Conservation (phyloP, 2,113 vertebrate genomes). For the Ctenomys sociabilis region DNA sequence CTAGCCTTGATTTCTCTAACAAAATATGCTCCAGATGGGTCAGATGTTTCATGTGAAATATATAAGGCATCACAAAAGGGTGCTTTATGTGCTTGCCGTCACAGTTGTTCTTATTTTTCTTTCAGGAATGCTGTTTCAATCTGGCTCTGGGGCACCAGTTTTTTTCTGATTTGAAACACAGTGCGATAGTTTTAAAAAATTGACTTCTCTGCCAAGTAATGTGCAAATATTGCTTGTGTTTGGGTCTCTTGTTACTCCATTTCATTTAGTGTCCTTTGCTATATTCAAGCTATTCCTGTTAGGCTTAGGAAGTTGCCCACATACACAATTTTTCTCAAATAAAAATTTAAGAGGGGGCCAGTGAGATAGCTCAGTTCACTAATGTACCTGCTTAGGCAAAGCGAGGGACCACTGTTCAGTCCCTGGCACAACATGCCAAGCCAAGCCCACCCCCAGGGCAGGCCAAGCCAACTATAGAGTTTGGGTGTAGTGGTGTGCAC, state of each 20-base stretch:
- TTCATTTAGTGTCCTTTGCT: neutral
- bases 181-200: neutral
- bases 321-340: neutral
- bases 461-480: no score
- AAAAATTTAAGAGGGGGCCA: neutral
- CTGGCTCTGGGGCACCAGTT: neutral
- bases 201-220: neutral
- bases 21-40: neutral
- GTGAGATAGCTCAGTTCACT: no score
- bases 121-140: neutral
- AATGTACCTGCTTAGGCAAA: no score
- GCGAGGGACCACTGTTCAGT: no score
- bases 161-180: neutral
- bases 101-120: neutral
- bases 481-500: no score
- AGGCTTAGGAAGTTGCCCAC: neutral
- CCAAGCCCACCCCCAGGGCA: no score
- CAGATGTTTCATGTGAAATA: neutral
- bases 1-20: neutral
- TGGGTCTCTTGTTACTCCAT: neutral
- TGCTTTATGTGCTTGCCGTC: neutral
- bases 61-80: neutral
- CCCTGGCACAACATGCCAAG: no score
- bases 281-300: neutral
- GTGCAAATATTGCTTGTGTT: neutral